phyloP scores from a whole-genome alignment of 2,797 vertebrate genomes.

The Phrynocephalus guinanensis region DNA sequence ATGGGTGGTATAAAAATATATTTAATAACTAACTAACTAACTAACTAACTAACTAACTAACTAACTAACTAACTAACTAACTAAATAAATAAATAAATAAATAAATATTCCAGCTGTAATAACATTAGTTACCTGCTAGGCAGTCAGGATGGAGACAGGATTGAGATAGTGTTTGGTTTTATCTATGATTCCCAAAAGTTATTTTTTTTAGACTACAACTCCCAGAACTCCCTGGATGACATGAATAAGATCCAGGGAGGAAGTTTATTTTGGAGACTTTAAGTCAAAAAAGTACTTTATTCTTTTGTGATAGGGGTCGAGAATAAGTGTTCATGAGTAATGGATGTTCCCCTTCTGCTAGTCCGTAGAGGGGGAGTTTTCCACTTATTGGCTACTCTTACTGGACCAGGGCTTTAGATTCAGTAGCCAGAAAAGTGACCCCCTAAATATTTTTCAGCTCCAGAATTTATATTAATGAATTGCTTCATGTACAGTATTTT shows the following conservation, averaged over 20 bases:
- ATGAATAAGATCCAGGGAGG: no score
- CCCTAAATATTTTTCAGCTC: neutral
- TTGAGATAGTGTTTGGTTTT: neutral
- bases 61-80: no score
- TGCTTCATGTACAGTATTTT: neutral
- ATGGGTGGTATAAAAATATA: no score
- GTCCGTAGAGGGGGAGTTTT: neutral
- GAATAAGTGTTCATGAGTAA: no score
- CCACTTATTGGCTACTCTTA: no score
- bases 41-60: no score
- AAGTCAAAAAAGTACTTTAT: neutral
- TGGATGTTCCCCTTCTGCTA: neutral
- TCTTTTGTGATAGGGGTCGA: no score
- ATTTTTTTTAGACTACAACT: neutral
- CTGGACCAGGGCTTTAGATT: neutral
- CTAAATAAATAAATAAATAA: no score
- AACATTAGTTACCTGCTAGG: neutral
- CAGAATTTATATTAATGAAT: neutral
- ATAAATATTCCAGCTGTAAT: neutral
- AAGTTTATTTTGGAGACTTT: no score
- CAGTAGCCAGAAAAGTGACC: neutral
- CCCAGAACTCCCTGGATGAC: neutral
- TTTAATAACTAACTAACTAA: no score
- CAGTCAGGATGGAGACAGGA: neutral
- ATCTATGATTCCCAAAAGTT: no score